Evolutionary conservation across 1,140 invertebrate species (phyloP).

Genomic region (Leucophenga varia): DNA sequence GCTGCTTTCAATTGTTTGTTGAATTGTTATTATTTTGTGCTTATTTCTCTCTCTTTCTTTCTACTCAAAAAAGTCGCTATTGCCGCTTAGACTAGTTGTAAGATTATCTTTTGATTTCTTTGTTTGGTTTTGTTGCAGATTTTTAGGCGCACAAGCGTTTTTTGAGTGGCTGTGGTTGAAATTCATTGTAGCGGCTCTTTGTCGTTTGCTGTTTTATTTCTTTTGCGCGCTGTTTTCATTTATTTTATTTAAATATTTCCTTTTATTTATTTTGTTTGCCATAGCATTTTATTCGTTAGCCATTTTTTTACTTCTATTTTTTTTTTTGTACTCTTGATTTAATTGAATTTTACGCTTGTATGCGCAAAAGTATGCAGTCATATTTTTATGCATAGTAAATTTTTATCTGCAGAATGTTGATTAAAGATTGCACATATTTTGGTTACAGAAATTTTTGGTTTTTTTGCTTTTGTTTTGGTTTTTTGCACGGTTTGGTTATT

Average conservation of each 20-base stretch:
- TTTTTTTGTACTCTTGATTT: constrained; percentile 19
- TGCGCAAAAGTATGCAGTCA: constrained; percentile 16
- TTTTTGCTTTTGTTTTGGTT: too few relatives aligned
- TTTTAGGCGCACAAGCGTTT: too few relatives aligned
- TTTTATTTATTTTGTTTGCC: constrained; percentile 8
- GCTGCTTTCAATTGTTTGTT: constrained; percentile 24
- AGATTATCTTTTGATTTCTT: constrained; percentile 21
- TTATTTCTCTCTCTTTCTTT: constrained; percentile 3
- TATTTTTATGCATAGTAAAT: too few relatives aligned
- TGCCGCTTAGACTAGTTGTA: constrained; percentile 7
- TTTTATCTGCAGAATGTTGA: too few relatives aligned
- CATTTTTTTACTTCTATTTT: constrained; percentile 6
- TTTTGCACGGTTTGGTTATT: too few relatives aligned
- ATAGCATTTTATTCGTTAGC: constrained; percentile 7
- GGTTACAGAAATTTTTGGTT: too few relatives aligned
- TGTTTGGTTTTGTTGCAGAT: constrained; percentile 7
- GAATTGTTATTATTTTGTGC: constrained; percentile 18
- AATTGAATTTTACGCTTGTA: constrained; percentile 35
- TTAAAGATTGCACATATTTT: too few relatives aligned
- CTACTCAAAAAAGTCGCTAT: too few relatives aligned
- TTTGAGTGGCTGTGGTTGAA: constrained; percentile 13
- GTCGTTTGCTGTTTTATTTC: too few relatives aligned
- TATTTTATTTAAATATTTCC: constrained; percentile 15
- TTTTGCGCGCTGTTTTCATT: constrained; percentile 16
- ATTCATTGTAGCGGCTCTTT: constrained; percentile 2